A percentile compares a stretch with the other conserved stretches of the same genome.
Evolutionary conservation across 2,113 vertebrate genomes (phyloP).

Genomic region (Triplophysa siluroides): DNA sequence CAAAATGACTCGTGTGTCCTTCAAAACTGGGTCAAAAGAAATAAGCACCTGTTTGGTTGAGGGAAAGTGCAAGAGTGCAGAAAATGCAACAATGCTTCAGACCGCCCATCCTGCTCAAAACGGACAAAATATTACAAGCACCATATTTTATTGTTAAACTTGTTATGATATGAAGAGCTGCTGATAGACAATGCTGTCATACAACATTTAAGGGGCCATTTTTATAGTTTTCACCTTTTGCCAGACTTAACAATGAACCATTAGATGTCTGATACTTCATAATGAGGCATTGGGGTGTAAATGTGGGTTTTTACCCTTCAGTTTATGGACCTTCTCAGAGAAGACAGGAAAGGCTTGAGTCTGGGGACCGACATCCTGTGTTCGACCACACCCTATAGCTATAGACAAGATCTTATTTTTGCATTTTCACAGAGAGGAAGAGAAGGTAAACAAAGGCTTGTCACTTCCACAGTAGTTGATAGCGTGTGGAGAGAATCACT

Average conservation of each 20-base stretch:
- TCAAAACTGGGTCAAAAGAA: background rate
- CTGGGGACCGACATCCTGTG: slow-evolving; percentile 60
- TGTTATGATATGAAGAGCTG: background rate
- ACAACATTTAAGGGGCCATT: background rate
- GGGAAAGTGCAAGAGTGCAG: background rate
- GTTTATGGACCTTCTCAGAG: slow-evolving; percentile 23
- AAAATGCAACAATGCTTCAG: background rate
- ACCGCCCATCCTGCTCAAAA: background rate
- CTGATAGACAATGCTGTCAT: background rate
- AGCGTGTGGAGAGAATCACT: slow-evolving; percentile 29
- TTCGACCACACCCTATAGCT: slow-evolving; percentile 59
- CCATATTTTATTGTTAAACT: background rate
- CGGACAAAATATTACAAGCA: background rate
- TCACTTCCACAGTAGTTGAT: slow-evolving; percentile 31
- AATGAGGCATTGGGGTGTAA: slow-evolving; percentile 1
- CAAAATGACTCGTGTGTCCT: background rate
- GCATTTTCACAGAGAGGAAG: slow-evolving; percentile 50
- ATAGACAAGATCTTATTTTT: slow-evolving; percentile 63
- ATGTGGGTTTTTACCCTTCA: background rate
- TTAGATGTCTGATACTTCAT: background rate
- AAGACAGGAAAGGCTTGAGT: slow-evolving; percentile 46
- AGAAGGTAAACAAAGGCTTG: slow-evolving; percentile 42
- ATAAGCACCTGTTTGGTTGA: background rate
- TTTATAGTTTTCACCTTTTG: background rate
- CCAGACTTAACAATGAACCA: background rate